Evolutionary conservation across 2,888 invertebrate genomes (phyloP).

Genomic region (Bibio marci): DNA sequence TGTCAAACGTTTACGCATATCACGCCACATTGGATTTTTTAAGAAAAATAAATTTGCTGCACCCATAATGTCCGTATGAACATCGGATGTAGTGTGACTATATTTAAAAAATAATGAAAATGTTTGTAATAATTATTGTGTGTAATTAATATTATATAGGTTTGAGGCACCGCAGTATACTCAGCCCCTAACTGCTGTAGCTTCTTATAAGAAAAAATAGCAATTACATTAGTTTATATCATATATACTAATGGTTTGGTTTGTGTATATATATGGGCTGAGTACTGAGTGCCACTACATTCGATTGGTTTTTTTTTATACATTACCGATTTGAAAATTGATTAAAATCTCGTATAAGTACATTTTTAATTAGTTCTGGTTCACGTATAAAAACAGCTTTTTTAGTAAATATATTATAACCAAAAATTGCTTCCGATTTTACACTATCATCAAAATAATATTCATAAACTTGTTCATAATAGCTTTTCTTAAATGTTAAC

Average conservation of each 20-base stretch:
- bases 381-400: constrained; percentile 29
- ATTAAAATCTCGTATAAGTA: constrained; percentile 31
- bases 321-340: constrained; percentile 26
- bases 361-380: constrained; percentile 27
- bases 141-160: no score
- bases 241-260: no score
- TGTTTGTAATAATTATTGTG: no score
- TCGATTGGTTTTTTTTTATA: no score
- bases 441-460: constrained; percentile 21
- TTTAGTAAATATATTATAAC: constrained; percentile 28
- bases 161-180: no score
- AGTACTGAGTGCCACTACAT: no score
- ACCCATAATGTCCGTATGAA: constrained; percentile 24
- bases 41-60: constrained; percentile 28
- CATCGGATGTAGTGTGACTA: constrained; percentile 15
- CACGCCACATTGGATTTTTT: constrained; percentile 29
- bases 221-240: no score
- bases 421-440: constrained; percentile 19
- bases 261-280: no score
- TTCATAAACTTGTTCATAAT: constrained; percentile 21
- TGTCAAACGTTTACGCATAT: constrained; percentile 27
- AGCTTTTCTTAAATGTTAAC: constrained; percentile 17
- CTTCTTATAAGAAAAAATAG: no score
- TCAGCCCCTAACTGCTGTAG: no score
- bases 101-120: no score